Percentiles rank a stretch among this genome's conserved stretches.
Conservation (phyloP, 2,888 invertebrate species). For the Agriopis aurantiaria region DNA sequence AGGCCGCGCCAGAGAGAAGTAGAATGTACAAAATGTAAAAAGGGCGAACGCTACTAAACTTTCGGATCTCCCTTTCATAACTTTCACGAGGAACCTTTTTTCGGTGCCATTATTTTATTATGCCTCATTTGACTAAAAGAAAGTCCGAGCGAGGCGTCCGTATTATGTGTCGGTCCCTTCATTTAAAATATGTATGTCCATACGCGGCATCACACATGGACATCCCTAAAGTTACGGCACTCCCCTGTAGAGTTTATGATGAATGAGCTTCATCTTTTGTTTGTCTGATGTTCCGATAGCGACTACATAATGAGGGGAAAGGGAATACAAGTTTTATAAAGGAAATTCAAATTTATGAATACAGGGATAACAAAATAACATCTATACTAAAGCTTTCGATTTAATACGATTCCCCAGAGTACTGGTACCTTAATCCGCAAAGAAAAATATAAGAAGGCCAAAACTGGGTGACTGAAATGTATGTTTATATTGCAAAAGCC, state of each 20-base stretch:
- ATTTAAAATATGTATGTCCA: conserved; percentile 80
- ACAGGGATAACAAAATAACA: not conserved
- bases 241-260: conserved; percentile 37
- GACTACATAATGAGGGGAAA: conserved; percentile 38
- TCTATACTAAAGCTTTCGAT: not conserved
- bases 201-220: conserved; percentile 61
- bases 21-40: conserved; percentile 76
- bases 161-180: conserved; percentile 72
- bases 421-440: not conserved
- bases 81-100: conserved; percentile 81
- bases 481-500: conserved; percentile 25
- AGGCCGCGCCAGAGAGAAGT: conserved; percentile 66
- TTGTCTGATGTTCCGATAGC: conserved; percentile 41
- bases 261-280: conserved; percentile 45
- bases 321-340: conserved; percentile 10
- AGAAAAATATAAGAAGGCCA: not conserved
- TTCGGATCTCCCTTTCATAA: conserved; percentile 80
- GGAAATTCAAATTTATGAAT: conserved; percentile 8
- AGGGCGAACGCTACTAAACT: conserved; percentile 73
- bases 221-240: conserved; percentile 62
- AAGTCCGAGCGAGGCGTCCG: conserved; percentile 74
- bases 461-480: conserved; percentile 26
- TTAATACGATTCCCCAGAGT: not conserved
- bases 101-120: conserved; percentile 81
- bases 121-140: conserved; percentile 83